Evolutionary conservation across 2,888 invertebrate species (phyloP).

Genomic region (Noctua fimbriata): DNA sequence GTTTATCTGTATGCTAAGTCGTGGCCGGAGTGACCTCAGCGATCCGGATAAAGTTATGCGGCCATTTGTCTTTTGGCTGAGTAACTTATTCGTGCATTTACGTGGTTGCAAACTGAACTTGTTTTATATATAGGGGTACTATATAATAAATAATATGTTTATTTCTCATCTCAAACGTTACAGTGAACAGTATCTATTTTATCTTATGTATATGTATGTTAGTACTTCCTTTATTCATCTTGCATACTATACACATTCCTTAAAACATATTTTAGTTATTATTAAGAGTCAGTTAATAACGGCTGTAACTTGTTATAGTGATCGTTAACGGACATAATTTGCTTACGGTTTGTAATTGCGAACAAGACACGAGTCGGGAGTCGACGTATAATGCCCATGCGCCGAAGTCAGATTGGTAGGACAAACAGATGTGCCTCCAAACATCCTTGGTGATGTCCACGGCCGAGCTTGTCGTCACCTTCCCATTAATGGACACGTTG

Average conservation of each 20-base stretch:
- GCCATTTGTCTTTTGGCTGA: conserved; percentile 64
- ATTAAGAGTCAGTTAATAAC: background rate
- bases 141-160: background rate
- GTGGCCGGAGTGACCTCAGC: conserved; percentile 72
- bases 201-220: background rate
- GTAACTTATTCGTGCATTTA: conserved; percentile 35
- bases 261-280: background rate
- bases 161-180: conserved; percentile 1
- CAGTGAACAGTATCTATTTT: background rate
- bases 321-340: conserved; percentile 13
- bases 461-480: conserved; percentile 83
- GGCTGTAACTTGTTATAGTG: background rate
- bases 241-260: background rate
- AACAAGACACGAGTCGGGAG: conserved; percentile 87
- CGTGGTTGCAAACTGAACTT: background rate
- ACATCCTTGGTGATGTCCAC: conserved; percentile 84
- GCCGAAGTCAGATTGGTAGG: conserved; percentile 91
- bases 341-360: conserved; percentile 80
- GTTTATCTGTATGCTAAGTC: conserved; percentile 71
- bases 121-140: too few relatives aligned
- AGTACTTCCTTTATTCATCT: background rate
- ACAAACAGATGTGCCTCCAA: conserved; percentile 93
- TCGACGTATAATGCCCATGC: conserved; percentile 91
- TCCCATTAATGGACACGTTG: conserved; percentile 90
- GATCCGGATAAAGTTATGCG: conserved; percentile 60